Evolutionary conservation across 2,113 vertebrate species (phyloP).

Genomic region (Cynopterus brachyotis): DNA sequence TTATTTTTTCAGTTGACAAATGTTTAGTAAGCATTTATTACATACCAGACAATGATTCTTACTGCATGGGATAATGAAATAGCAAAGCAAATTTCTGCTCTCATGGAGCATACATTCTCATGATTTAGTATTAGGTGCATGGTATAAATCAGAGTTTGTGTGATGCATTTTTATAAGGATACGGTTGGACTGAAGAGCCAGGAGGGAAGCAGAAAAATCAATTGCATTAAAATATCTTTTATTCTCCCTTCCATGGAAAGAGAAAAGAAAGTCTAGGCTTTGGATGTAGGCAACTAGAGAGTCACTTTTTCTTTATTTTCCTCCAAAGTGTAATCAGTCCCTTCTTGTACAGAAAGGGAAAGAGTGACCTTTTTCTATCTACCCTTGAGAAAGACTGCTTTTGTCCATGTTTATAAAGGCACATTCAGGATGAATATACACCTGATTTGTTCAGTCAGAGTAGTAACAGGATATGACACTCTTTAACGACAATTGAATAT

Average conservation of each 20-base stretch:
- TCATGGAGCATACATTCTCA: background rate
- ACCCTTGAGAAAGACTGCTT: background rate
- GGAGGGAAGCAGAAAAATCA: background rate
- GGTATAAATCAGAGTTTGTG: background rate
- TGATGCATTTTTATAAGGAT: background rate
- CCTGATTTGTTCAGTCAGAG: background rate
- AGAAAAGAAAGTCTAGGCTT: background rate
- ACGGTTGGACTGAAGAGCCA: background rate
- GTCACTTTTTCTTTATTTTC: background rate
- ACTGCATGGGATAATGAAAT: background rate
- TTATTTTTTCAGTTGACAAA: background rate
- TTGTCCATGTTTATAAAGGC: background rate
- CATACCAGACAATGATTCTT: background rate
- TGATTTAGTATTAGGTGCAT: background rate
- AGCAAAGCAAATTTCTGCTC: background rate
- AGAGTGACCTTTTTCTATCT: background rate
- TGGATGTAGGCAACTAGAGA: background rate
- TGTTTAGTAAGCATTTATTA: background rate
- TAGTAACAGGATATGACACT: background rate
- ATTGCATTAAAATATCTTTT: background rate
- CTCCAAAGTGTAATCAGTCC: background rate
- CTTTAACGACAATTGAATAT: accelerated
- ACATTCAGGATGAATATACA: accelerated
- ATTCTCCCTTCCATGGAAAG: background rate
- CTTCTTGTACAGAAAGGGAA: background rate